Evolutionary conservation across 2,797 vertebrate genomes (phyloP), one percentile per base, ranked within the genome.

Genomic region (Sarcoramphus papa): DNA sequence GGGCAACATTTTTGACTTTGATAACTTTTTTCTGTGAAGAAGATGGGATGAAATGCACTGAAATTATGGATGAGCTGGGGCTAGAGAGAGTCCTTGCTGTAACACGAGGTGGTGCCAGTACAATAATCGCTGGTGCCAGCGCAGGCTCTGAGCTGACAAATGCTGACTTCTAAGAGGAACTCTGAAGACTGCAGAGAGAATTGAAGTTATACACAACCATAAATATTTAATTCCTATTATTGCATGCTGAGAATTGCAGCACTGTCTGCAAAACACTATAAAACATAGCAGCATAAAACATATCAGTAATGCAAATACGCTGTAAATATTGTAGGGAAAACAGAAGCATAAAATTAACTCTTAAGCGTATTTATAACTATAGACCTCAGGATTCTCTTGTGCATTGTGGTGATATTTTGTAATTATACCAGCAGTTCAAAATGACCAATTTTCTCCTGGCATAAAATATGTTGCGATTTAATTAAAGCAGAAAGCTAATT

Each of bases 161-260:
- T 64, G 25, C 45, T 83, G 82, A 67, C 89, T 95, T 92, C 76
- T 91, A 8, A 45, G 78, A 80, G 65, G 51, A 92, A 31, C 77
- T 87, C 72, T 77, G 90, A 80, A 64, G 82, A 77, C 77, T 94
- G 53, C 74, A 76, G 72, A 84, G 91, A 95, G 48, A 95, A 70
- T 7, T 75, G 67, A 86, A 93, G 70, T 86, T 84, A 59, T 80
- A 86, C 79, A 83, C 30, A 79, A n/a, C 43, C 60, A 90, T 97
- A 92, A 96, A 96, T 97, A 95, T 89, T 96, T 97, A 87, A 94
- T 93, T 91, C 56, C 48, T 91, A 33, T 95, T 93, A 88, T 92
- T 85, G 53, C 64, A 93, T 89, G 74, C 91, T 93, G 87, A 93
- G 87, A 94, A 76, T 86, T 95, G 62, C 86, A 91, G 57, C 40